phyloP scores from a whole-genome alignment of 1,140 invertebrate species.

The Tenebrio molitor region DNA sequence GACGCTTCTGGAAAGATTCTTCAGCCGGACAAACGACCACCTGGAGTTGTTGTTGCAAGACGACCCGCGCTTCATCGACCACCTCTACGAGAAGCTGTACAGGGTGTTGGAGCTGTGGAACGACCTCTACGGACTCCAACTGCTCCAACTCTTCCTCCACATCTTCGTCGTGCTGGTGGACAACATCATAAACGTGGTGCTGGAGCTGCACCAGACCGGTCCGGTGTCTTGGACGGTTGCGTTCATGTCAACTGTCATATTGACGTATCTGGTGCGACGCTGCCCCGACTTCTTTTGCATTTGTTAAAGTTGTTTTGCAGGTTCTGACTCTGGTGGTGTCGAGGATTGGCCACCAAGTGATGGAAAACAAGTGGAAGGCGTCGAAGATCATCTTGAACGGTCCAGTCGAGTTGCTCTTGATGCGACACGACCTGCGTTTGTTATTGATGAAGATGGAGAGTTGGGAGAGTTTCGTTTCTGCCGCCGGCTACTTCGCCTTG shows the following conservation, averaged over 20 bases:
- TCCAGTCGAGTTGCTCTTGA: not conserved
- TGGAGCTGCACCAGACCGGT: not conserved
- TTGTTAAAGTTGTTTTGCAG: not conserved
- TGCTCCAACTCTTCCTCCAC: not conserved
- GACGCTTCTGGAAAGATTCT: not conserved
- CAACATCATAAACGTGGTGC: not conserved
- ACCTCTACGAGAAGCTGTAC: not conserved
- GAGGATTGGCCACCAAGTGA: not conserved
- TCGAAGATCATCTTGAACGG: not conserved
- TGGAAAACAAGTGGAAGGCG: not conserved
- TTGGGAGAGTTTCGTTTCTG: slow-evolving; percentile 10
- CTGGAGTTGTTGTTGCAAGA: not conserved
- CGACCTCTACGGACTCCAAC: not conserved
- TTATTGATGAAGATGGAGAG: not conserved
- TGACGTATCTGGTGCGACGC: not conserved
- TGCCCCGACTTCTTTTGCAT: not conserved
- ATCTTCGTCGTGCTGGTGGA: slow-evolving; percentile 5
- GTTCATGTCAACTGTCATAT: not conserved
- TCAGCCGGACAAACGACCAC: not conserved
- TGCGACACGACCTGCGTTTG: not conserved
- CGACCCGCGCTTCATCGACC: not conserved
- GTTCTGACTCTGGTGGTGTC: not conserved
- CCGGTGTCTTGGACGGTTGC: slow-evolving; percentile 1
- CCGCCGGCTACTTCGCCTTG: not conserved
- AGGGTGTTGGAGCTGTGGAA: not conserved